Conservation (phyloP, 1,140 invertebrate species). For the Dendroctonus ponderosae region DNA sequence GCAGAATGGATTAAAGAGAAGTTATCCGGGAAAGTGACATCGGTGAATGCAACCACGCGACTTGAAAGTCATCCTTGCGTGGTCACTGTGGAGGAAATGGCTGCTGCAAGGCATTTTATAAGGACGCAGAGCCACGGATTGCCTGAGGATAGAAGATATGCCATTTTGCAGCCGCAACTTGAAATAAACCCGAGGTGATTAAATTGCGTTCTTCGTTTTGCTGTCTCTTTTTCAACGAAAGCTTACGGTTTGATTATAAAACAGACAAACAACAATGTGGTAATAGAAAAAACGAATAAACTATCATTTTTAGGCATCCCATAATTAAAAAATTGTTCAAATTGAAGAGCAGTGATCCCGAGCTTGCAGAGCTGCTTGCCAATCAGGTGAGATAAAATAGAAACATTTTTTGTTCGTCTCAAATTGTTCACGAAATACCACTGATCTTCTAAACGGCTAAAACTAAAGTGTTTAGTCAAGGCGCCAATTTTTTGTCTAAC, state of each 20-base stretch:
- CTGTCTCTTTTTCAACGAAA: not conserved
- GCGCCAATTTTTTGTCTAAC: too few relatives aligned
- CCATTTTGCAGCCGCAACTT: constrained; percentile 84
- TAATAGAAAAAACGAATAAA: too few relatives aligned
- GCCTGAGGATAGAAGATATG: constrained; percentile 81
- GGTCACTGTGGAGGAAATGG: constrained; percentile 94
- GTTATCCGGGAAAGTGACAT: constrained; percentile 74
- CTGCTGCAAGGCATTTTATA: constrained; percentile 90
- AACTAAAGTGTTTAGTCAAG: too few relatives aligned
- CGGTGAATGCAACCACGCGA: constrained; percentile 78
- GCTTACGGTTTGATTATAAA: not conserved
- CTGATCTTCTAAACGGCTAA: too few relatives aligned
- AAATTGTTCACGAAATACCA: too few relatives aligned
- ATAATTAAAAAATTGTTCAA: constrained; percentile 86
- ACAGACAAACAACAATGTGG: too few relatives aligned
- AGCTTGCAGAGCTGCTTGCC: constrained; percentile 79
- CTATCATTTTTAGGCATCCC: constrained; percentile 68
- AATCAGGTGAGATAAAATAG: constrained; percentile 78
- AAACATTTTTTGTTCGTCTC: too few relatives aligned
- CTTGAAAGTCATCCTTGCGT: constrained; percentile 90
- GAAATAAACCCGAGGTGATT: constrained; percentile 89
- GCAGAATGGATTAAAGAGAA: constrained; percentile 75
- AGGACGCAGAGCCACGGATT: constrained; percentile 83
- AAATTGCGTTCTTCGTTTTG: constrained; percentile 10
- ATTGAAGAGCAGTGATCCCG: constrained; percentile 70